Percentiles rank a stretch among this genome's conserved stretches.
These are phyloP conservation scores for Orchesella cincta DNA, from an alignment of 1,140 invertebrate species.

Conservation along the genomic window DNA sequence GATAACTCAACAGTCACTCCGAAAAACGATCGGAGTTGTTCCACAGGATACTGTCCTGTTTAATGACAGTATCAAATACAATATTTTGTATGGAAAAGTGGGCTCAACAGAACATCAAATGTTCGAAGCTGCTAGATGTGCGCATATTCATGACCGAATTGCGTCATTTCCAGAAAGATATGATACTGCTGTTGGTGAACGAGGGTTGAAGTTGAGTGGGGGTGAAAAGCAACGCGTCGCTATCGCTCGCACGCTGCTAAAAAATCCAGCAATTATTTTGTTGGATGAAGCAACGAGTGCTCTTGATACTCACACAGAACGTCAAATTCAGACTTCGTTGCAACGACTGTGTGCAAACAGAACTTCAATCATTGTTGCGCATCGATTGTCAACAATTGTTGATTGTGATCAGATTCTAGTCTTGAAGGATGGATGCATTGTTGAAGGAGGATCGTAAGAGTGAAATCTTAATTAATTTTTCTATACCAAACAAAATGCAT, in stretches of 20 bases:
- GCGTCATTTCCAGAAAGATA: slow-evolving; percentile 84
- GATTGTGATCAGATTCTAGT: slow-evolving; percentile 65
- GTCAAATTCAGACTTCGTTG: slow-evolving; percentile 72
- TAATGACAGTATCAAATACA: slow-evolving; percentile 92
- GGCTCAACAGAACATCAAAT: slow-evolving; percentile 78
- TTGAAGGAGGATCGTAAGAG: slow-evolving; percentile 65
- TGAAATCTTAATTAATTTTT: neutral
- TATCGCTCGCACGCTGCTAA: slow-evolving; percentile 85
- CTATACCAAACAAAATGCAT: neutral
- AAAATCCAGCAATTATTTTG: slow-evolving; percentile 80
- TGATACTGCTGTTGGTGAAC: slow-evolving; percentile 66
- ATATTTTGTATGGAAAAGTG: slow-evolving; percentile 89
- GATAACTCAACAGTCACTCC: slow-evolving; percentile 74
- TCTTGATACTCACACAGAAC: slow-evolving; percentile 75
- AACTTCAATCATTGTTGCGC: slow-evolving; percentile 64
- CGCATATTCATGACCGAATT: slow-evolving; percentile 92
- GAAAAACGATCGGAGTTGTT: slow-evolving; percentile 83
- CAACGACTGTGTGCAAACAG: slow-evolving; percentile 58
- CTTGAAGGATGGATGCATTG: slow-evolving; percentile 60
- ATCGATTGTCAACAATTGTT: slow-evolving; percentile 63
- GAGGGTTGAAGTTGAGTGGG: slow-evolving; percentile 48
- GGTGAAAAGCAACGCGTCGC: slow-evolving; percentile 68
- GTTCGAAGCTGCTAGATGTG: slow-evolving; percentile 81
- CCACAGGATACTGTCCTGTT: slow-evolving; percentile 97
- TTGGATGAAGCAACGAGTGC: slow-evolving; percentile 81